Evolutionary conservation across 2,113 vertebrate species (phyloP).

Genomic region (Piaya cayana): DNA sequence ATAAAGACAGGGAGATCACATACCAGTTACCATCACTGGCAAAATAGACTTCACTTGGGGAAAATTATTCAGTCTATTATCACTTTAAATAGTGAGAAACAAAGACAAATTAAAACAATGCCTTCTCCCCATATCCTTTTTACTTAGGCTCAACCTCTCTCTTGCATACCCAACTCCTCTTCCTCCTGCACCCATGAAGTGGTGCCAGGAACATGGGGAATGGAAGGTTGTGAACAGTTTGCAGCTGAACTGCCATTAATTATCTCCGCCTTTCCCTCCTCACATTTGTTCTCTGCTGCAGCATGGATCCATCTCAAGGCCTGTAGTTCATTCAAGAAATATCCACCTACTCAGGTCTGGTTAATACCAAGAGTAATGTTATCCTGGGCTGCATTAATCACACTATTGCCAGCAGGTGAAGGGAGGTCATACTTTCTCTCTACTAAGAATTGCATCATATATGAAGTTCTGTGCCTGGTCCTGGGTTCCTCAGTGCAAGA

Average conservation of each 20-base stretch:
- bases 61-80: background rate
- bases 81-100: background rate
- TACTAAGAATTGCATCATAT: background rate
- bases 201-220: background rate
- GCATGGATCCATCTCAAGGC: background rate
- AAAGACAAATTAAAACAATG: background rate
- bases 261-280: background rate
- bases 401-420: background rate
- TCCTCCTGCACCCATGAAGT: background rate
- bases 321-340: background rate
- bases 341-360: accelerated
- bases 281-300: background rate
- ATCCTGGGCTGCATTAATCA: background rate
- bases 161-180: background rate
- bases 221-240: background rate
- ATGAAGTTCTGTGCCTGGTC: background rate
- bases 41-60: background rate
- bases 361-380: background rate
- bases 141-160: background rate
- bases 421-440: background rate
- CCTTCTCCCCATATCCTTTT: background rate
- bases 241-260: background rate
- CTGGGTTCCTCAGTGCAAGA: background rate
- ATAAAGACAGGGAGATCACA: background rate
- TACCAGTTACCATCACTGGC: background rate